Evolutionary conservation across 2,888 invertebrate genomes (phyloP).

Genomic region (Chydorus sphaericus): DNA sequence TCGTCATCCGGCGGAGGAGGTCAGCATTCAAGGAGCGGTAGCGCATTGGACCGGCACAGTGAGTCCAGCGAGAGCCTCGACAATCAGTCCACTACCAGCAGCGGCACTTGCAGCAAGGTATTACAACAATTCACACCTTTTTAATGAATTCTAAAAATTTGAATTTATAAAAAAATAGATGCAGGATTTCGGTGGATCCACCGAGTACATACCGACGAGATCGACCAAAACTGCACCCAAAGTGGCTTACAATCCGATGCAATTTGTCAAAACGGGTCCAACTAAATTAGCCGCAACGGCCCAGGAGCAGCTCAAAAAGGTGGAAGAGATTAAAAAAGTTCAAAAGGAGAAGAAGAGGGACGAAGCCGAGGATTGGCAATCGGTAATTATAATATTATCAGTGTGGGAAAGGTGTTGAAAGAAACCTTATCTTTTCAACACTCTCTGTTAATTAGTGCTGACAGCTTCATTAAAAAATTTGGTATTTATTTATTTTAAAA

Average conservation of each 20-base stretch:
- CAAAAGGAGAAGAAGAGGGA: conserved; percentile 51
- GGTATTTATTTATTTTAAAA: conserved; percentile 21
- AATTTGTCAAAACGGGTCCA: conserved; percentile 79
- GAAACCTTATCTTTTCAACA: too few species aligned
- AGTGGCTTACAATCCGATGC: conserved; percentile 71
- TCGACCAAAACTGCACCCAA: conserved; percentile 61
- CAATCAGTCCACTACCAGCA: conserved; percentile 8
- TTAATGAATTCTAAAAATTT: background rate
- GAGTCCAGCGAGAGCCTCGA: conserved; percentile 13
- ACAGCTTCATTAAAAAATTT: background rate
- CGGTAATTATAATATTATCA: conserved; percentile 41
- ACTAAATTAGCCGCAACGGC: conserved; percentile 71
- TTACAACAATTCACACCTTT: background rate
- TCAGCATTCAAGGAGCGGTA: background rate
- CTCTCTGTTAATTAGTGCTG: too few species aligned
- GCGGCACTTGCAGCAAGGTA: conserved; percentile 4
- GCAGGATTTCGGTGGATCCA: conserved; percentile 16
- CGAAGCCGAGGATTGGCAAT: conserved; percentile 82
- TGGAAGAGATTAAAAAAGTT: conserved; percentile 68
- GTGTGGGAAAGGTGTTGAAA: too few species aligned
- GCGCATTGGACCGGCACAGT: conserved; percentile 10
- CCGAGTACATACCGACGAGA: conserved; percentile 29
- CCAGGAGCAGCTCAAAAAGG: conserved; percentile 67
- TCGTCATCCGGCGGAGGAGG: too few species aligned
- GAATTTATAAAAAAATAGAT: background rate